Evolutionary conservation across 1,140 invertebrate genomes (phyloP).

Genomic region (Vollenhovia emeryi): DNA sequence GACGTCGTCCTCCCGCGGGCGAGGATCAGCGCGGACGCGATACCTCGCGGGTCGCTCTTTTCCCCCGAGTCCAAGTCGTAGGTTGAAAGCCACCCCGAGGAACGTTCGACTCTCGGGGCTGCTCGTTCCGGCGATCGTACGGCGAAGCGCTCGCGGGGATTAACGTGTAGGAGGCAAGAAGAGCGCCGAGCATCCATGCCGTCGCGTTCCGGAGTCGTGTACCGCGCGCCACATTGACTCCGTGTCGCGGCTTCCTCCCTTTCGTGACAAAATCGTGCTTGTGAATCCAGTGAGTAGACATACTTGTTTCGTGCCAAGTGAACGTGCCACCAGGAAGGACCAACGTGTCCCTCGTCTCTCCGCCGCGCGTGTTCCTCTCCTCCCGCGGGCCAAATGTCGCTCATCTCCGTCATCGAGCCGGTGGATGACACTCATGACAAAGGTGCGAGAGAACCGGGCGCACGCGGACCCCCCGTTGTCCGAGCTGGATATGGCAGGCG

Average conservation of each 20-base stretch:
- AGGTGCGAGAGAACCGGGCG: conserved; percentile 7
- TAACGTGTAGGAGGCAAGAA: neutral
- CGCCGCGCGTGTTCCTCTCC: neutral
- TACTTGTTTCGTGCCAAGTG: conserved; percentile 27
- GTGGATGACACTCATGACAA: conserved; percentile 42
- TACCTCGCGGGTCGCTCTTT: neutral
- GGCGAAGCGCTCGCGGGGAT: neutral
- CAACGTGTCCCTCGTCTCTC: neutral
- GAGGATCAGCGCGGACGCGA: neutral
- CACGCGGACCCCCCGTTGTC: neutral
- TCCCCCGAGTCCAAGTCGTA: too few species aligned
- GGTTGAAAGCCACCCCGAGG: too few species aligned
- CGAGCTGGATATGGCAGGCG: neutral
- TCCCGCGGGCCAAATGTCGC: conserved; percentile 13
- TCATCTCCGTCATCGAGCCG: conserved; percentile 47
- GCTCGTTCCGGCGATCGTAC: neutral
- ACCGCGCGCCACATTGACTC: neutral
- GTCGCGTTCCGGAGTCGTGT: neutral
- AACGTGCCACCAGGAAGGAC: neutral
- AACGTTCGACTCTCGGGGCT: neutral
- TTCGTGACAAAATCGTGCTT: neutral
- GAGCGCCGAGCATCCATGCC: neutral
- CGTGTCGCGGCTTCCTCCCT: neutral
- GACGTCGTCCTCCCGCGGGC: neutral
- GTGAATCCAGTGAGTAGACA: neutral